Evolutionary conservation across 2,797 vertebrate species (phyloP), one percentile per base, ranked within the genome.

Genomic region (Eulemur mongoz): DNA sequence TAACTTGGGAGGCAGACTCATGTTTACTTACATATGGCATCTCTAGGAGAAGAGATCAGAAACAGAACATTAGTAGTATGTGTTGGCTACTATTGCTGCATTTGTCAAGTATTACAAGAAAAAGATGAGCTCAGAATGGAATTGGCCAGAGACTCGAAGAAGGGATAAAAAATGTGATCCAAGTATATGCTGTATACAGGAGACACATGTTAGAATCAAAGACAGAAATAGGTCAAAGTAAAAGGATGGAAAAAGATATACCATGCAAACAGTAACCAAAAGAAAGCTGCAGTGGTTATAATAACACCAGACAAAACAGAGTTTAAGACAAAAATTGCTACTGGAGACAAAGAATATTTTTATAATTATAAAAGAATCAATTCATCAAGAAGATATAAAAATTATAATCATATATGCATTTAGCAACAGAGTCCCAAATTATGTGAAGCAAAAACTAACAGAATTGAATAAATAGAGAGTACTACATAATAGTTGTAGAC

Each of bases 71-170:
- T 43, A 43, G 27, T 50, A 70, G 48, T 72, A 2, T 54, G 40
- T 94, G 8, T 11, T 70, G 76, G 82, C 61, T 86, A 17, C 73
- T 67, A n/a, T 30, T 43, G 38, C 32, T 91, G 35, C 14, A 40
- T 45, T 76, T 82, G 52, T 57, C 57, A 94, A 86, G 38, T 89
- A 48, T 73, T 48, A 48, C n/a, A 82, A 87, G 63, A 79, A 93
- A 90, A 90, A 93, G 30, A 78, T 78, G 32, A 83, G 15, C 27
- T 85, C 80, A 86, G 80, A 65, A 63, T 90, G 82, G 32, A 84
- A 85, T 11, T 72, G 67, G 40, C 32, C 52, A 94, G 63, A 90
- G 45, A 61, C 35, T 93, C 76, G 23, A 0, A 27, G 48, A 84
- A 79, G 40, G 25, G 35, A 32, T 88, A 50, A 79, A 63, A 79